Base-by-base conservation (phyloP, 2,888 invertebrate species). In the Hoplodrina blanda region DNA sequence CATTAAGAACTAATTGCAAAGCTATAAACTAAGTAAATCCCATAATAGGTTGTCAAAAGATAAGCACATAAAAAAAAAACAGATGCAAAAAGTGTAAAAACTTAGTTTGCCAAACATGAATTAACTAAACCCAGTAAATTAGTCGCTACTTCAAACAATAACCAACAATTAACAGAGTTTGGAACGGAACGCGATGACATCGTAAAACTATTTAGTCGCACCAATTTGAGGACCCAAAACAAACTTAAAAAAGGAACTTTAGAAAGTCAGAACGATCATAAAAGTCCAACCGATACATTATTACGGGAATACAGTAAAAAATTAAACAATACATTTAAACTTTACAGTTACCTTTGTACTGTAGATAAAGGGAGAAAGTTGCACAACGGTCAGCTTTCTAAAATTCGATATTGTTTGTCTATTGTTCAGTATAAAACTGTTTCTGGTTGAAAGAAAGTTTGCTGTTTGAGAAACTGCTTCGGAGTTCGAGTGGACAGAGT, bases 301-400 rank as follows among this genome's bases (percentile, higher is more conserved):
- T 87, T 85, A 83, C 83, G 70, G 85, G 86, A 87, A 87, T 73
- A 85, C 87, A 84, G 88, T 89, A 91, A 92, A 93, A 91, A 91
- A 90, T 79, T 80, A 80, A 76, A 88, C 87, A 88, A 89, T 89
- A 88, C 88, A 85, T 90, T 91, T 90, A 87, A 91, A 91, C 88
- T 91, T 91, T 89, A 89, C 87, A 93, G 91, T 90, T 91, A 91
- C 91, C 91, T 93, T 94, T 94, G 92, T 94, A 88, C 88, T 85
- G 74, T 80, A 90, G 90, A 95, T 93, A 94, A 94, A 95, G 91
- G 92, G 92, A 94, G 95, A 95, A 95, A 95, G 95, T 95, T 95
- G 94, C 91, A 88, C 94, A 95, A 92, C 89, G 91, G 91, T 90
- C 91, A 92, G 93, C 94, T 95, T 94, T 94, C 94, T 94, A 94